These are phyloP conservation scores for Aleiodes testaceus DNA, from an alignment of 2,888 invertebrate species.

Conservation along the genomic window DNA sequence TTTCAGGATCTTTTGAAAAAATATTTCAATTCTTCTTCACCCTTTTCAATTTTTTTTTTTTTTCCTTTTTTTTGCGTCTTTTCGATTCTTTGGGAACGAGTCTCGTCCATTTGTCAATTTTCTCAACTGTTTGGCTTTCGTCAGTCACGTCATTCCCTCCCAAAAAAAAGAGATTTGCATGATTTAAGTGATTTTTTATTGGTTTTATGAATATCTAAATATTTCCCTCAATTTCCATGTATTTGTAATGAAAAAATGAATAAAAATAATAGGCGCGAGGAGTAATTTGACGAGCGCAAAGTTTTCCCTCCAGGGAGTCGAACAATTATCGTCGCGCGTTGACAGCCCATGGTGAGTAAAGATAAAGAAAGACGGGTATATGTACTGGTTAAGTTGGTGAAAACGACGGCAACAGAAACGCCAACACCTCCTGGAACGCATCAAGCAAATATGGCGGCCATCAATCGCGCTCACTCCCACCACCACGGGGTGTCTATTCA, in stretches of 20 bases:
- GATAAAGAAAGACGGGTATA: neutral
- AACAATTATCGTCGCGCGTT: conserved; percentile 56
- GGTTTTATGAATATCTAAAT: neutral
- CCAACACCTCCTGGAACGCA: conserved; percentile 59
- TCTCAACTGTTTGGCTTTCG: conserved; percentile 41
- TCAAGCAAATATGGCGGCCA: conserved; percentile 66
- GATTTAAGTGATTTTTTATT: conserved; percentile 22
- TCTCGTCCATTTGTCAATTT: conserved; percentile 55
- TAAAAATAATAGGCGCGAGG: neutral
- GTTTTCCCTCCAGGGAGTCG: conserved; percentile 43
- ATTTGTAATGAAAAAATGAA: neutral
- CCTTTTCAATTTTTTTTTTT: conserved; percentile 39
- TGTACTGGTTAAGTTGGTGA: neutral
- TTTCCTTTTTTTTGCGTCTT: conserved; percentile 27
- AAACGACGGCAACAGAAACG: conserved; percentile 44
- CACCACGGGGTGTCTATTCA: conserved; percentile 64
- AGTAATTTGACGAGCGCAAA: conserved; percentile 38
- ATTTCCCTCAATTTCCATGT: neutral
- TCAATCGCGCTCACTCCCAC: conserved; percentile 57
- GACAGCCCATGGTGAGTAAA: conserved; percentile 62
- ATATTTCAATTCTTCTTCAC: conserved; percentile 40
- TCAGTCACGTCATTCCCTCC: conserved; percentile 29
- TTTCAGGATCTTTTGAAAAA: conserved; percentile 47
- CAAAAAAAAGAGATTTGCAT: conserved; percentile 37
- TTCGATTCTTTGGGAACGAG: conserved; percentile 29